Percentiles rank a stretch among this genome's conserved stretches.
phyloP scores from a whole-genome alignment of 2,888 invertebrate species.

The Dolomedes plantarius region DNA sequence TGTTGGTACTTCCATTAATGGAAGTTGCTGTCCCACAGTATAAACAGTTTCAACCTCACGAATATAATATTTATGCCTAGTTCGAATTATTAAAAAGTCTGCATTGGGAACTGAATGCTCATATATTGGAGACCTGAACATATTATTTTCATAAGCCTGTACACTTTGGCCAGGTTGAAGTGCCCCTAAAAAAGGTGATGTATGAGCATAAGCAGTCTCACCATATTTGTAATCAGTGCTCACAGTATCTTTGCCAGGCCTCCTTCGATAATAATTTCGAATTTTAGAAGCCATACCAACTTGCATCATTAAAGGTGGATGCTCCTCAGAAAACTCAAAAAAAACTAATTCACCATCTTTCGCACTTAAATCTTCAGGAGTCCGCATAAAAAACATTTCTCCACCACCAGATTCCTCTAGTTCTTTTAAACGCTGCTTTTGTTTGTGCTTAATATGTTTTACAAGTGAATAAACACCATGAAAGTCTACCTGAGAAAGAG shows the following conservation, averaged over 20 bases:
- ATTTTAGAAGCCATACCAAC: conserved; percentile 99
- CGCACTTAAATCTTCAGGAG: conserved; percentile 93
- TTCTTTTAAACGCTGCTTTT: conserved; percentile 88
- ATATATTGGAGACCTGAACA: conserved; percentile 97
- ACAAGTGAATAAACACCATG: conserved; percentile 89
- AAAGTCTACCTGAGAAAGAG: conserved; percentile 83
- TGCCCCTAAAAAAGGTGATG: conserved; percentile 97
- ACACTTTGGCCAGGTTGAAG: conserved; percentile 95
- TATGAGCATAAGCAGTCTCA: conserved; percentile 97
- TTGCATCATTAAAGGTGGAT: conserved; percentile 97
- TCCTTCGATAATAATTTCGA: conserved; percentile 97
- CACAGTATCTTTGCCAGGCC: conserved; percentile 91
- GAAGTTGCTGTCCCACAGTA: conserved; percentile 96
- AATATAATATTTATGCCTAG: conserved; percentile 87
- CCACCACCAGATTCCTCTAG: conserved; percentile 96
- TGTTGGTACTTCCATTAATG: conserved; percentile 97
- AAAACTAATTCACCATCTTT: conserved; percentile 90
- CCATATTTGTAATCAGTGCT: conserved; percentile 87
- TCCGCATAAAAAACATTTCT: conserved; percentile 99
- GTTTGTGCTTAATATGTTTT: conserved; percentile 94
- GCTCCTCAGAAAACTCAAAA: conserved; percentile 97
- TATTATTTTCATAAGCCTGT: conserved; percentile 95
- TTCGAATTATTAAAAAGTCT: conserved; percentile 96
- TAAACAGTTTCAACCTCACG: conserved; percentile 92
- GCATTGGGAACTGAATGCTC: conserved; percentile 85